These are phyloP conservation scores for Machimus atricapillus DNA, from an alignment of 2,888 invertebrate species.

Conservation along the genomic window DNA sequence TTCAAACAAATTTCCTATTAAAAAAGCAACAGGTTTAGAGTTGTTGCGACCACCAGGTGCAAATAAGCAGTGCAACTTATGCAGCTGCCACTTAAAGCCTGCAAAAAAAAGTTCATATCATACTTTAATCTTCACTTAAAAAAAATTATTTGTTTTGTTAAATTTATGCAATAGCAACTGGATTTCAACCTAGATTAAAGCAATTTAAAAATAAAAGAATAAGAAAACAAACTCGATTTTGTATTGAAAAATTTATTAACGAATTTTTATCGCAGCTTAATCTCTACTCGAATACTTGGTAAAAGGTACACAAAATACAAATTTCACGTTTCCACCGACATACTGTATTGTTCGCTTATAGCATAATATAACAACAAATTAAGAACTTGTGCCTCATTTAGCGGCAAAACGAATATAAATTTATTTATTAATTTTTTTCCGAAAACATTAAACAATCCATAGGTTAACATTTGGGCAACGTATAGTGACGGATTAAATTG, in stretches of 20 bases:
- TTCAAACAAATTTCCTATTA: too few relatives aligned
- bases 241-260: conserved; percentile 26
- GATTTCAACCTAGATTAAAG: neutral
- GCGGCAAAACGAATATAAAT: neutral
- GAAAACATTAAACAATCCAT: conserved; percentile 8
- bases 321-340: conserved; percentile 27
- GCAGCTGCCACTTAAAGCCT: too few relatives aligned
- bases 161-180: neutral
- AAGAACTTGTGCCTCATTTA: neutral
- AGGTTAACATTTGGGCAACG: conserved; percentile 1
- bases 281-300: conserved; percentile 12
- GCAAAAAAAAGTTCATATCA: too few relatives aligned
- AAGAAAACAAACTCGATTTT: neutral
- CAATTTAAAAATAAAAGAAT: neutral
- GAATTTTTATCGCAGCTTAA: conserved; percentile 34
- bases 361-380: conserved; percentile 1
- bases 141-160: neutral
- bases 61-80: too few relatives aligned
- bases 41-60: too few relatives aligned
- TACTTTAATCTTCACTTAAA: neutral
- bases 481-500: neutral
- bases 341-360: conserved; percentile 32
- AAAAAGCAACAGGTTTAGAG: too few relatives aligned
- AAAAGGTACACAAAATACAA: conserved; percentile 33
- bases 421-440: neutral